Conservation (phyloP, 1,140 invertebrate genomes). For the Metaphire vulgaris region DNA sequence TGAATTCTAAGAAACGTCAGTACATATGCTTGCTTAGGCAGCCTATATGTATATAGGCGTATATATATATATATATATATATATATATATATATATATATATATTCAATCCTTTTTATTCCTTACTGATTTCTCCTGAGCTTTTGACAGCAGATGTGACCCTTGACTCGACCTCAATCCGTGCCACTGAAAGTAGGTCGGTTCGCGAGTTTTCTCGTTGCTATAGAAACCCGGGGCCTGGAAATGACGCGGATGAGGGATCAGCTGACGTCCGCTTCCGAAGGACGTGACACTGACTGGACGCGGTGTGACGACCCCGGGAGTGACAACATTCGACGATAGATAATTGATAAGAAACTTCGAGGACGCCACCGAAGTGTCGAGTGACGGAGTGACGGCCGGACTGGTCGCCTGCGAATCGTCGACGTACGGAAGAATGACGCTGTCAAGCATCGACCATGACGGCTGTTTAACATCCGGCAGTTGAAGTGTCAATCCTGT, state of each 20-base stretch:
- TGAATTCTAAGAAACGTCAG: too few relatives aligned
- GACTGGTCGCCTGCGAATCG: background rate
- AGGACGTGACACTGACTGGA: background rate
- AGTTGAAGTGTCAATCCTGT: too few relatives aligned
- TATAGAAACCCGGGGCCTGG: background rate
- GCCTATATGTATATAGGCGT: too few relatives aligned
- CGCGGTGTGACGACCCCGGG: background rate
- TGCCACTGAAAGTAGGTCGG: background rate
- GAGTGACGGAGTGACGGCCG: background rate
- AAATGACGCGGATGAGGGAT: background rate
- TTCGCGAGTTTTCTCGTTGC: background rate
- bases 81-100: too few relatives aligned
- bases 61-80: too few relatives aligned
- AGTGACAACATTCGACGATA: too few relatives aligned
- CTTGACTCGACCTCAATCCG: background rate
- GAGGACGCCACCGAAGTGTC: background rate
- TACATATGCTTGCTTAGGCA: too few relatives aligned
- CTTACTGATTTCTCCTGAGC: too few relatives aligned
- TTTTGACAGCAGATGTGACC: background rate
- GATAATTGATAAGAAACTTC: too few relatives aligned
- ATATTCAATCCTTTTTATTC: too few relatives aligned
- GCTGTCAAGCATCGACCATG: background rate
- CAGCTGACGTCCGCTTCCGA: background rate
- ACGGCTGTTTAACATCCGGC: too few relatives aligned
- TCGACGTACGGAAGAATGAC: background rate